phyloP scores from a whole-genome alignment of 2,113 vertebrate genomes.

The Lycaon pictus region DNA sequence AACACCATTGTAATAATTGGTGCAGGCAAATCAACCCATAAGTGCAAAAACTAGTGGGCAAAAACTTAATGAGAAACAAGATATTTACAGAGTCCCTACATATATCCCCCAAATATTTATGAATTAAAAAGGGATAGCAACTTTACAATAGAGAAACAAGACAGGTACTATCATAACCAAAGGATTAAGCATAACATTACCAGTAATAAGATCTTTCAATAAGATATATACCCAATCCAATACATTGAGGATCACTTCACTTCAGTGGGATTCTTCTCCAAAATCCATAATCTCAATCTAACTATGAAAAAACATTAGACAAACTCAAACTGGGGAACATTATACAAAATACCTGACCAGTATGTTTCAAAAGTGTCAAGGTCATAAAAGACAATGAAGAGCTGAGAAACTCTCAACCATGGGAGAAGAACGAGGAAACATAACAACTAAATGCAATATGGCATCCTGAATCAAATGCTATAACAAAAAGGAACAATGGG shows the following conservation, averaged over 20 bases:
- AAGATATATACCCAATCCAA: neutral
- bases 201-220: neutral
- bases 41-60: neutral
- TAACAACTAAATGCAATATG: neutral
- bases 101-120: neutral
- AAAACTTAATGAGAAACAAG: conserved; percentile 9
- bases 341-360: neutral
- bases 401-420: neutral
- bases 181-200: neutral
- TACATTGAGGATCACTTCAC: neutral
- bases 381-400: neutral
- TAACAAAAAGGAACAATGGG: neutral
- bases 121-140: neutral
- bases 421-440: neutral
- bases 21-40: neutral
- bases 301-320: neutral
- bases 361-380: neutral
- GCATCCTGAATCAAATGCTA: neutral
- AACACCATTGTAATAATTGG: neutral
- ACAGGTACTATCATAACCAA: neutral
- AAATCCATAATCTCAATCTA: neutral
- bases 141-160: neutral
- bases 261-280: neutral
- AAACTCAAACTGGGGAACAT: neutral
- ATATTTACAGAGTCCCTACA: neutral